phyloP scores from a whole-genome alignment of 2,888 invertebrate genomes.

The Teleiodes luculella region DNA sequence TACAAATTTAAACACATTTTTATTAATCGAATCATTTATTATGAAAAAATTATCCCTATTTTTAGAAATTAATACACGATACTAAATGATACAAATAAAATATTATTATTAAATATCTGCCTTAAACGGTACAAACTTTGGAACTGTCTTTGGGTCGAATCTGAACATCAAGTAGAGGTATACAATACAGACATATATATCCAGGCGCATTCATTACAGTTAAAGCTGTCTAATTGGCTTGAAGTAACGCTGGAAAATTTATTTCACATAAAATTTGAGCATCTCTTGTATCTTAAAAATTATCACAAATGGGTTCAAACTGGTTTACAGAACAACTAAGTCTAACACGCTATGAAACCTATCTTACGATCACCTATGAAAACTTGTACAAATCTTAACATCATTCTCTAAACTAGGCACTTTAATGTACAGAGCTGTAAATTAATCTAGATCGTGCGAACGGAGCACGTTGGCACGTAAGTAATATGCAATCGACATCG shows the following conservation, averaged over 20 bases:
- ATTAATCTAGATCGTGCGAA: not conserved
- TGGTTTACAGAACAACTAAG: not conserved
- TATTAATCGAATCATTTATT: constrained; percentile 50
- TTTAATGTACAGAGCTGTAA: constrained; percentile 23
- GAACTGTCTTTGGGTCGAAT: not conserved
- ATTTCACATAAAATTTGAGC: not conserved
- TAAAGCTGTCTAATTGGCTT: not conserved
- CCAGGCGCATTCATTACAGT: not conserved
- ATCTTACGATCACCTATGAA: constrained; percentile 22
- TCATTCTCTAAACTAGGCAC: constrained; percentile 35
- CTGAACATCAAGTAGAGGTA: not conserved
- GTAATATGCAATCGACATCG: not conserved
- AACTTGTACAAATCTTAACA: constrained; percentile 19
- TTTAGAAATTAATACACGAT: constrained; percentile 50
- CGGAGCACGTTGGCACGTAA: not conserved
- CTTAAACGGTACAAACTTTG: not conserved
- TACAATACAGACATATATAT: not conserved
- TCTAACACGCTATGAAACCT: constrained; percentile 23
- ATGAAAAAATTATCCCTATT: constrained; percentile 51
- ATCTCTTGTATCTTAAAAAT: not conserved
- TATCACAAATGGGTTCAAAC: not conserved
- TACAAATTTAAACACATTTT: not conserved
- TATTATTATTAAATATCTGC: not conserved
- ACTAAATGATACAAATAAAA: constrained; percentile 23
- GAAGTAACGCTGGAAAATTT: not conserved